phyloP scores from a whole-genome alignment of 2,113 vertebrate species.

The Alosa alosa region DNA sequence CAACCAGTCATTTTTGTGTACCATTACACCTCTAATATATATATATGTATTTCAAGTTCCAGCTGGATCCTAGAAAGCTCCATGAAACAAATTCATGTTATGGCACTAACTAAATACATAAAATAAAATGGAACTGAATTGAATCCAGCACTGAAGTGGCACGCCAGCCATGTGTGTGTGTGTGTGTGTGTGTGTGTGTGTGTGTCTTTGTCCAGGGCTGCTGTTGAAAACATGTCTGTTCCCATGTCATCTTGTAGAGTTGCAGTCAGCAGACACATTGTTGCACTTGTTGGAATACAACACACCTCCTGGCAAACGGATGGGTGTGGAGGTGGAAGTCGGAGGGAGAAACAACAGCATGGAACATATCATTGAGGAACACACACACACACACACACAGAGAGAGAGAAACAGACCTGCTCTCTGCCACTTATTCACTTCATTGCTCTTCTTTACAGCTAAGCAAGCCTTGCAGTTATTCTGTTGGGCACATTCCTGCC shows the following conservation, averaged over 20 bases:
- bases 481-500: neutral
- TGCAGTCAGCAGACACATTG: neutral
- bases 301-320: neutral
- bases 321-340: too few relatives aligned
- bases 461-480: neutral
- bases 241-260: neutral
- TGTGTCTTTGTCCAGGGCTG: neutral
- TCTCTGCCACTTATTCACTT: neutral
- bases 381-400: neutral
- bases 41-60: too few relatives aligned
- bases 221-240: neutral
- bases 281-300: neutral
- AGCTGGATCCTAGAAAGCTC: too few relatives aligned
- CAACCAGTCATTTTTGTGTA: too few relatives aligned
- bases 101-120: too few relatives aligned
- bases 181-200: neutral
- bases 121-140: neutral
- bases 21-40: too few relatives aligned
- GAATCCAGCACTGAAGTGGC: neutral
- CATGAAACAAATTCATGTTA: too few relatives aligned
- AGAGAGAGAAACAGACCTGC: neutral
- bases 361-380: neutral
- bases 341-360: too few relatives aligned
- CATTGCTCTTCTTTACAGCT: neutral
- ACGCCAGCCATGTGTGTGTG: neutral